These are phyloP conservation scores for Microcebus tavaratra DNA, from an alignment of 2,113 vertebrate species.

Conservation along the genomic window DNA sequence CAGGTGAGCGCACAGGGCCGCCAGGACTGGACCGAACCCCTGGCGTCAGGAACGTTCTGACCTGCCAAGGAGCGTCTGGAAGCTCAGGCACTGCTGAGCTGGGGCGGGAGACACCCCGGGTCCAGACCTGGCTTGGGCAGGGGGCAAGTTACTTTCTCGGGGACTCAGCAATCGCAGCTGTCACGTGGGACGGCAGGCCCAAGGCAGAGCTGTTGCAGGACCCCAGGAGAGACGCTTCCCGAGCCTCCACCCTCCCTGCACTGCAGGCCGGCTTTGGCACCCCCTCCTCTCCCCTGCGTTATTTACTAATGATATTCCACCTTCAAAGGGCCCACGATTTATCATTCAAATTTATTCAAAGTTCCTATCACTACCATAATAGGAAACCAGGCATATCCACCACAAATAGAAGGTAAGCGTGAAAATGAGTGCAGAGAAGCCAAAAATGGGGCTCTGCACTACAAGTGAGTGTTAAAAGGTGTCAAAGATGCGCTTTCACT, in stretches of 20 bases:
- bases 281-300: neutral
- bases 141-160: neutral
- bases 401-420: neutral
- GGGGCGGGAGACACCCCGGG: neutral
- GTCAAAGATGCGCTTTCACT: neutral
- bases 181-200: neutral
- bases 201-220: neutral
- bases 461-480: neutral
- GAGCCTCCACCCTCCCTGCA: rapidly evolving
- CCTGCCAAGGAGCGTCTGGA: neutral
- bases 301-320: neutral
- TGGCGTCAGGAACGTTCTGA: neutral
- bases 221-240: rapidly evolving
- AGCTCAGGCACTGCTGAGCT: neutral
- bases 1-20: too few relatives aligned
- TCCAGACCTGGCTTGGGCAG: neutral
- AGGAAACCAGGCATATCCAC: neutral
- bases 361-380: neutral
- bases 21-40: neutral
- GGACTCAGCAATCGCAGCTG: neutral
- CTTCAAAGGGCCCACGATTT: neutral
- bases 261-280: neutral
- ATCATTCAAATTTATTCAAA: neutral
- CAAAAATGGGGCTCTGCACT: neutral
- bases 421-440: neutral